phyloP scores from a whole-genome alignment of 2,797 vertebrate genomes.

The Rhinoraja longicauda region DNA sequence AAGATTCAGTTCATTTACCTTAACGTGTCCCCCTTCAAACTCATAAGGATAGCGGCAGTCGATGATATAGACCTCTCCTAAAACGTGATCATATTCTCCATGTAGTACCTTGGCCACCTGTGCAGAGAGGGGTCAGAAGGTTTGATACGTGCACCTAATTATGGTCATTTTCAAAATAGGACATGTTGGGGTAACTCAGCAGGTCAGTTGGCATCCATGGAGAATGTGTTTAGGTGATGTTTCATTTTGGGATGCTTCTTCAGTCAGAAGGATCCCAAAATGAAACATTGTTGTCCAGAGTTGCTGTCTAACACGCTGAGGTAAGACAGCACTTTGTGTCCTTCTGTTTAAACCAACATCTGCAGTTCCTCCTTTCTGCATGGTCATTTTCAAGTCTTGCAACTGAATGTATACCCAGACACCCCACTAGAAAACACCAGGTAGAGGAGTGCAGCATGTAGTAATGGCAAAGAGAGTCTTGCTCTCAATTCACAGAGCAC shows the following conservation, averaged over 20 bases:
- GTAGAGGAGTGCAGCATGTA: too few species aligned
- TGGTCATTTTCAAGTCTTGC: not conserved
- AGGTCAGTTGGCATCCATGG: too few species aligned
- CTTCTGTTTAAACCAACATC: too few species aligned
- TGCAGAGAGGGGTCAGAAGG: not conserved
- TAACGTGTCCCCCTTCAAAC: constrained; percentile 56
- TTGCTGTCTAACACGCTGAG: too few species aligned
- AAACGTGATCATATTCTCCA: constrained; percentile 49
- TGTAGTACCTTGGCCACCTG: constrained; percentile 52
- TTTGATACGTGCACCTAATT: not conserved
- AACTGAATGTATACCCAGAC: not conserved
- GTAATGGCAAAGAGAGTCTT: not conserved
- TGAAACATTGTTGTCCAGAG: too few species aligned
- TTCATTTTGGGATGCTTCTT: too few species aligned
- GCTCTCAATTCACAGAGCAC: not conserved
- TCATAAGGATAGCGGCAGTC: constrained; percentile 60
- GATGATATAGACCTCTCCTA: constrained; percentile 51
- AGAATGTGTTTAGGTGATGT: too few species aligned
- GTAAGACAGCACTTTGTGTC: too few species aligned
- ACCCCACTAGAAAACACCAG: not conserved
- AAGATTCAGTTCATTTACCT: constrained; percentile 46
- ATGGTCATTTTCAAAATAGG: not conserved
- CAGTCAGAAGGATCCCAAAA: too few species aligned
- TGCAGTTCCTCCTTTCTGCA: too few species aligned
- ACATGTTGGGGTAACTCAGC: too few species aligned